A percentile compares a stretch with the other conserved stretches of the same genome.
phyloP scores from a whole-genome alignment of 2,888 invertebrate genomes.

The Sericinus montela region DNA sequence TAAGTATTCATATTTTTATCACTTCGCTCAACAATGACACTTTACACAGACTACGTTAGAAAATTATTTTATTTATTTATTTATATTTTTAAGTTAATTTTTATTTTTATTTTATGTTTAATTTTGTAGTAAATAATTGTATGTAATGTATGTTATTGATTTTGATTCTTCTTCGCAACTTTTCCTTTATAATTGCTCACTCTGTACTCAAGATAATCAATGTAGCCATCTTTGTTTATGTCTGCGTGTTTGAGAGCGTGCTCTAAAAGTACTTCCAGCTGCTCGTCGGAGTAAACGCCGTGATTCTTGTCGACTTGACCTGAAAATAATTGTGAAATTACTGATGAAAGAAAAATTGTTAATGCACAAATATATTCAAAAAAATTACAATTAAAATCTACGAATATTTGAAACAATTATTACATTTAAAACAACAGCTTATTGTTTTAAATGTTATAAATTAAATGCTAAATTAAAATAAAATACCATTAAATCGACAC shows the following conservation, averaged over 20 bases:
- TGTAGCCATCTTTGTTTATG: slow-evolving; percentile 85
- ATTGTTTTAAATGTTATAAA: no score
- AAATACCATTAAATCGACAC: no score
- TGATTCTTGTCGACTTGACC: slow-evolving; percentile 58
- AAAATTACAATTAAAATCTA: background rate
- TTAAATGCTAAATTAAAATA: no score
- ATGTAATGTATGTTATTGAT: background rate
- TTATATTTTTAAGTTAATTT: no score
- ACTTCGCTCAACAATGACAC: no score
- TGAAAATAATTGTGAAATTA: slow-evolving; percentile 29
- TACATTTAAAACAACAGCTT: no score
- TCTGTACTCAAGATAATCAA: slow-evolving; percentile 82
- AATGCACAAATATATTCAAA: slow-evolving; percentile 1
- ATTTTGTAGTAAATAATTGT: no score
- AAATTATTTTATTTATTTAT: no score
- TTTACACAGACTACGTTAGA: no score
- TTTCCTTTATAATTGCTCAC: slow-evolving; percentile 41
- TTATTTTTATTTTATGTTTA: no score
- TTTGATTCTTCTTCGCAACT: slow-evolving; percentile 24
- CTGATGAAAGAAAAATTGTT: background rate
- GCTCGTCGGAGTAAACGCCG: slow-evolving; percentile 69
- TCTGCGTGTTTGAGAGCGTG: slow-evolving; percentile 83
- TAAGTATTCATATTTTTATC: no score
- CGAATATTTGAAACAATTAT: no score
- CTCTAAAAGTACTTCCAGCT: slow-evolving; percentile 78